phyloP scores from a whole-genome alignment of 2,113 vertebrate species.

The Nannospalax galili region DNA sequence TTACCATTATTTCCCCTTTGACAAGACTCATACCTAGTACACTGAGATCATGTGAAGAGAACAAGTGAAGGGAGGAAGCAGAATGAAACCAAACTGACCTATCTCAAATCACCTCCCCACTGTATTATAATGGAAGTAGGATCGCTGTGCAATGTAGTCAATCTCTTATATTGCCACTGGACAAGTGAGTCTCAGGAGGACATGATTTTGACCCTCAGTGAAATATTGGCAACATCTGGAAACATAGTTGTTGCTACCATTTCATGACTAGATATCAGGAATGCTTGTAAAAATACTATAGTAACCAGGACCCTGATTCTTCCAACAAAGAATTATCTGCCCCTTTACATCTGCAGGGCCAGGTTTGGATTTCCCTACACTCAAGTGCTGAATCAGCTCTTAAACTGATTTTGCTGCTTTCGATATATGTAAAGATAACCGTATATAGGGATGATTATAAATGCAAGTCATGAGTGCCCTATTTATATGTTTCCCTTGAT shows the following conservation, averaged over 20 bases:
- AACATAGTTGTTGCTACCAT: not conserved
- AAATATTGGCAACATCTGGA: not conserved
- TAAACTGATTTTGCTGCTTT: not conserved
- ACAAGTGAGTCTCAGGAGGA: not conserved
- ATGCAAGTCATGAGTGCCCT: not conserved
- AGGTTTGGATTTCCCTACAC: not conserved
- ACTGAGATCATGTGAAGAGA: not conserved
- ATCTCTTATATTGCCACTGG: not conserved
- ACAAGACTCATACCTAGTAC: not conserved
- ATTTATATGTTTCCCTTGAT: not conserved
- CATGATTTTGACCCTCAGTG: not conserved
- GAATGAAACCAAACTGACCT: not conserved
- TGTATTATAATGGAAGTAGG: no score
- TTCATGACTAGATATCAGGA: not conserved
- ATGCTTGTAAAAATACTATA: not conserved
- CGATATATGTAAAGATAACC: not conserved
- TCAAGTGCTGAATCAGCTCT: not conserved
- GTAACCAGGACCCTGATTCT: not conserved
- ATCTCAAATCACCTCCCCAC: not conserved
- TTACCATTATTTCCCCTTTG: not conserved
- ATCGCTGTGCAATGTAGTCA: fast-evolving
- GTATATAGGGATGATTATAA: not conserved
- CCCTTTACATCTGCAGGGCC: not conserved
- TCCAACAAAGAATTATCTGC: not conserved
- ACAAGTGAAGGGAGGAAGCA: not conserved